Evolutionary conservation across 2,797 vertebrate genomes (phyloP).

Genomic region (Labeo calbasu): DNA sequence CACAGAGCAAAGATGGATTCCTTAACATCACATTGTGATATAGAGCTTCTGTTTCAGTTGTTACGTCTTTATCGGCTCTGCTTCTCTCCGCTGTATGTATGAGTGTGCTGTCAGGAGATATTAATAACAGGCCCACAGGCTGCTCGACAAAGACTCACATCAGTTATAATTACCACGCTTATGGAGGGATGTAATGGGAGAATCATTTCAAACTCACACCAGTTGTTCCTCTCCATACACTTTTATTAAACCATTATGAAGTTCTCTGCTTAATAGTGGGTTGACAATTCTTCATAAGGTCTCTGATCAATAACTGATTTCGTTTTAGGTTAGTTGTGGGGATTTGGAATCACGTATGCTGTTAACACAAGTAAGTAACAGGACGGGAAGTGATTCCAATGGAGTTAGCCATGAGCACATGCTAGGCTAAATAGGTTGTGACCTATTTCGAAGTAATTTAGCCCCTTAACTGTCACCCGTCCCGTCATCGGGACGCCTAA

Average conservation of each 20-base stretch:
- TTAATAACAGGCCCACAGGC: conserved; percentile 35
- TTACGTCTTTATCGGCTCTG: conserved; percentile 41
- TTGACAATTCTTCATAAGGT: background rate
- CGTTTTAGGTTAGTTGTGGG: background rate
- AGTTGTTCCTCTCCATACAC: conserved; percentile 12
- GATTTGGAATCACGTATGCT: background rate
- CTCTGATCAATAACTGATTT: background rate
- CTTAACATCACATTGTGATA: conserved; percentile 13
- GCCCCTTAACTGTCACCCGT: no score
- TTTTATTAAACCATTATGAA: background rate
- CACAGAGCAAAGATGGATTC: conserved; percentile 11
- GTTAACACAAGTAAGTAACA: background rate
- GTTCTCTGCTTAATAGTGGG: background rate
- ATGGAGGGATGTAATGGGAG: conserved; percentile 24
- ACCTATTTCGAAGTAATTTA: background rate
- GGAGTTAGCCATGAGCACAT: background rate
- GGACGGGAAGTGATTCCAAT: background rate
- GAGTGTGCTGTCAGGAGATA: conserved; percentile 32
- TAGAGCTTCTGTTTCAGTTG: conserved; percentile 16
- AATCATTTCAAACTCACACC: conserved; percentile 29
- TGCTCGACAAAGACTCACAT: conserved; percentile 41
- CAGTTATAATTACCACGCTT: conserved; percentile 32
- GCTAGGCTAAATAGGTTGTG: background rate
- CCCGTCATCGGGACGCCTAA: no score
- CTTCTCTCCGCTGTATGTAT: conserved; percentile 28